Evolutionary conservation across 92 coral and sea anemone genomes (phyloP), one percentile per base, ranked within the genome.

Genomic region (Umimayanthus kanabou): DNA sequence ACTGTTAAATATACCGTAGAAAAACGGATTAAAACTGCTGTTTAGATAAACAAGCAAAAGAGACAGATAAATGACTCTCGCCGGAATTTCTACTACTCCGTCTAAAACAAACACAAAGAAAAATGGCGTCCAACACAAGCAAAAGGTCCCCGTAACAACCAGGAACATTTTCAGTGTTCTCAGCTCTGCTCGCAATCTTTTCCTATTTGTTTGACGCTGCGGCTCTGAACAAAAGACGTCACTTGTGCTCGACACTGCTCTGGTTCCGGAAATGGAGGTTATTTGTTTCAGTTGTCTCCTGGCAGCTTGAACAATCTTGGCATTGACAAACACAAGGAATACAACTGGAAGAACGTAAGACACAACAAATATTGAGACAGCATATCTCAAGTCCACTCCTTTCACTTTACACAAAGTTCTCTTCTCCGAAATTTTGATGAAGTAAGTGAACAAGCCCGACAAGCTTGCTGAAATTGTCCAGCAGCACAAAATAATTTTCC

Each of bases 11-110:
- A 76, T 39, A 8, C 80, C 55, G 30, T 76, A 76, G 18, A 76
- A 40, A 15, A 76, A 76, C 49, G 80, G 80, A 25, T 76, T 76
- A 39, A 40, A 76, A 43, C 53, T 43, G 53, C 80, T 76, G 45
- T 76, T 76, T 22, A 76, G 80, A 11, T 76, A 76, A 76, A 76
- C 80, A 4, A 76, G 80, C 33, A 76, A 22, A 76, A 76, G 58
- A 6, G 80, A 76, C 45, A 43, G n/a, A 8, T 76, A 76, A 22
- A 76, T 43, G 50, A 18, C 53, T 25, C 1, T 3, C 30, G 80
- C 80, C 14, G 80, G 80, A 5, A 76, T 14, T 23, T 76, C 80
- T n/a, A 18, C 14, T 11, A 76, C n/a, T 22, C 55, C 80, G 37
- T 76, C 80, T 10, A 76, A 18, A 42, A 76, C 80, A 42, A 76